These are phyloP conservation scores for Platypus cylindrus DNA, from an alignment of 2,888 invertebrate species.

Conservation along the genomic window DNA sequence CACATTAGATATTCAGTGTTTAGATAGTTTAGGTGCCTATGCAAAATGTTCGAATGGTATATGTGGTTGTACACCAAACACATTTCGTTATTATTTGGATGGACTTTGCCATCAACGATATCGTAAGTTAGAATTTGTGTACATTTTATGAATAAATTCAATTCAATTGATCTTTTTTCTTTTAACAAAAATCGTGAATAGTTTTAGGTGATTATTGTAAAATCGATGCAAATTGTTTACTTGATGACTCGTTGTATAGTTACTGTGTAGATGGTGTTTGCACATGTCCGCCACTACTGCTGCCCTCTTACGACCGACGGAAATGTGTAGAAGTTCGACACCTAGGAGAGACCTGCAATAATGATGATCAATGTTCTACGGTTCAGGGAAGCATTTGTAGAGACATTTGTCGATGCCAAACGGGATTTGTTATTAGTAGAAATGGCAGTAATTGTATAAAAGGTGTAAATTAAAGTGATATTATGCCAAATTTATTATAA, in stretches of 20 bases:
- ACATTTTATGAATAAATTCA: too few species aligned
- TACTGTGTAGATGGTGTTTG: constrained; percentile 28
- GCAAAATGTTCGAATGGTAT: constrained; percentile 20
- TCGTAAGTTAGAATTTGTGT: constrained; percentile 20
- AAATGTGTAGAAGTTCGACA: constrained; percentile 23
- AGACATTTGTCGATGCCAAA: constrained; percentile 27
- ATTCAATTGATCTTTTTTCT: constrained; percentile 2
- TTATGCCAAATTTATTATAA: too few species aligned
- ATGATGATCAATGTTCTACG: constrained; percentile 25
- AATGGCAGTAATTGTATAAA: constrained; percentile 25
- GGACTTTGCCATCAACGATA: constrained; percentile 26
- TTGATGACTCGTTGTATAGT: constrained; percentile 24
- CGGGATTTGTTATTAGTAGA: constrained; percentile 25
- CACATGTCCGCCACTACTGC: constrained; percentile 23
- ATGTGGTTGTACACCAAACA: constrained; percentile 25
- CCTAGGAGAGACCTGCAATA: constrained; percentile 26
- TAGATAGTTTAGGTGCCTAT: constrained; percentile 21
- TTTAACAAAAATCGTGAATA: too few species aligned
- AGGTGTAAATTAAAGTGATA: constrained; percentile 20
- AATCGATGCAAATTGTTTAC: constrained; percentile 25
- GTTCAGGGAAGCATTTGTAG: constrained; percentile 25
- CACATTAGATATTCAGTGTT: constrained; percentile 27
- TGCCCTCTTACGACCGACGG: constrained; percentile 21
- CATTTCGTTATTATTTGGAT: constrained; percentile 22
- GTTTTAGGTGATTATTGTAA: constrained; percentile 27